Evolutionary conservation across 1,140 invertebrate genomes (phyloP), one percentile per base, ranked within the genome.

Genomic region (Solenopsis fugax): DNA sequence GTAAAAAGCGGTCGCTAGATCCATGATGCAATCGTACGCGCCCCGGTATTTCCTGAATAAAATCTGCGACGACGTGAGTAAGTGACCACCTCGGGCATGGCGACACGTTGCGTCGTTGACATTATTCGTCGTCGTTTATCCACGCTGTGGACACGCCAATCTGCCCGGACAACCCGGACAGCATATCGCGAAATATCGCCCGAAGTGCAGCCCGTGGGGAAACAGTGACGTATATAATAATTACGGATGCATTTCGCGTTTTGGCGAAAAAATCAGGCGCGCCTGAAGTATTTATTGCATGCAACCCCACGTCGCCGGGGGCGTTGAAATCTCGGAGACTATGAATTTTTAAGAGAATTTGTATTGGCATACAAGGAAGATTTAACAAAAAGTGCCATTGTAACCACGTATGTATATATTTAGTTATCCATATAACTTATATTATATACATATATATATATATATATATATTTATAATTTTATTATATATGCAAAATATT

Each of bases 1-100:
- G 91, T 90, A 95, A 94, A 95, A 94, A 95, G 93, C 88, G 78
- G 93, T 91, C 84, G 86, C 88, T 85, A 73, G 56, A 58, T 18
- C 62, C 56, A 71, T 95, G 93, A 93, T 90, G 94, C 89, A 95
- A 95, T 89, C 13, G 76, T 82, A 92, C 90, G 91, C 92, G 87
- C 91, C 91, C 89, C 91, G 92, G 92, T 94, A 94, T 95, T 94
- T 94, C 93, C 93, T 94, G 92, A 94, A 93, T 94, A 94, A 93
- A 95, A 93, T 91, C 84, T 91, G 84, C 78, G 67, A 85, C 77
- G 24, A 24, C 50, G 58, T 71, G 80, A 69, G 56, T 54, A 54
- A 67, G n/a, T n/a, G 34, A 18, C 21, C 52, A 87, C 86, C 80
- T 90, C 52, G 69, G 78, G 80, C 76, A 73, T 87, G 78, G 76